These are phyloP conservation scores for Capitulum mitella DNA, from an alignment of 2,888 invertebrate species.

Conservation along the genomic window DNA sequence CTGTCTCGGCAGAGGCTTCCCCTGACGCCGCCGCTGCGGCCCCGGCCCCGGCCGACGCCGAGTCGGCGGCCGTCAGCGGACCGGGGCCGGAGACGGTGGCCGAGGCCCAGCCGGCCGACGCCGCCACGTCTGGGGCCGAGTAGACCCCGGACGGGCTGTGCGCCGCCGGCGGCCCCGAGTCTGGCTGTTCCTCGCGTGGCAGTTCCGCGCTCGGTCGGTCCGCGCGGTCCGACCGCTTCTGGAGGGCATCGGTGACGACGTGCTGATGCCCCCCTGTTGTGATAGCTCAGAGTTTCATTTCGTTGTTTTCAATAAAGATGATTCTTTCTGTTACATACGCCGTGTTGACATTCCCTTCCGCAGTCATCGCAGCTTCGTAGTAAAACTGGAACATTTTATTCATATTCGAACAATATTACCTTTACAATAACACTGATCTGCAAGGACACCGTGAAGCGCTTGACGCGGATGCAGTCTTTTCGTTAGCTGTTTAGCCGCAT, in stretches of 20 bases:
- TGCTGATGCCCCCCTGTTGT: not conserved
- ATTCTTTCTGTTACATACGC: not conserved
- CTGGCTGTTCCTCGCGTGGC: too few species aligned
- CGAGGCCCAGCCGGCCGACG: not conserved
- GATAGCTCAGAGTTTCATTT: not conserved
- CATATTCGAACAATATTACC: slow-evolving; percentile 9
- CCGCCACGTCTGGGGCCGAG: not conserved
- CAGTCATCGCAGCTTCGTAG: too few species aligned
- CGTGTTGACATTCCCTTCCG: too few species aligned
- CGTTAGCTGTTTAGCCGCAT: not conserved
- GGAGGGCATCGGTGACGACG: too few species aligned
- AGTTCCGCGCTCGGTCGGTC: too few species aligned
- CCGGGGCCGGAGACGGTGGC: not conserved
- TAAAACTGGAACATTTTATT: slow-evolving; percentile 22
- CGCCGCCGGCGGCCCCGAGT: too few species aligned
- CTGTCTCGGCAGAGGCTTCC: not conserved
- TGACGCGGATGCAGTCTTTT: not conserved
- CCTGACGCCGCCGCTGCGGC: not conserved
- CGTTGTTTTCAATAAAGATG: not conserved
- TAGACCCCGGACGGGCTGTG: not conserved
- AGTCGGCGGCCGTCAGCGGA: too few species aligned
- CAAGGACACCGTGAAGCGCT: not conserved
- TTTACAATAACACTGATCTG: not conserved
- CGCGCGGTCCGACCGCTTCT: too few species aligned
- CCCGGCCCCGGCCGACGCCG: not conserved